Conservation (phyloP, 2,113 vertebrate species). For the Xiphophorus couchianus region DNA sequence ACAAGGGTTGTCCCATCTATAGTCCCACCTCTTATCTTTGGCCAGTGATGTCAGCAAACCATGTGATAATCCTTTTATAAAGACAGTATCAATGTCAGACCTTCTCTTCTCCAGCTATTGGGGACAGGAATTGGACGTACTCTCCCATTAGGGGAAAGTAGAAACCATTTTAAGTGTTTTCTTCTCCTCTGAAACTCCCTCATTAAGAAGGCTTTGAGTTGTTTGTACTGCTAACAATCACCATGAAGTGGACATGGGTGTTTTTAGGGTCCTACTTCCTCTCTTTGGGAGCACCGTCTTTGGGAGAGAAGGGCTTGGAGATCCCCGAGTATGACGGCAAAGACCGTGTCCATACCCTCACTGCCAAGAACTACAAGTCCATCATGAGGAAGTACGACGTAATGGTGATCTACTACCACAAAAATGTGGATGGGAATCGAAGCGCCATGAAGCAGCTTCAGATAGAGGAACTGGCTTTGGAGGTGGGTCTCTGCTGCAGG, state of each 20-base stretch:
- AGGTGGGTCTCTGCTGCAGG: conserved; percentile 81
- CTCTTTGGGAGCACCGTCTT: conserved; percentile 66
- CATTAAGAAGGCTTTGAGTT: conserved; percentile 31
- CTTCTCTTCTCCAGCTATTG: conserved; percentile 73
- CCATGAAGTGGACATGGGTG: conserved; percentile 82
- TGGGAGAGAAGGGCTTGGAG: conserved; percentile 84
- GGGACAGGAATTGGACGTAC: conserved; percentile 64
- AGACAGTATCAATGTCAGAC: conserved; percentile 43
- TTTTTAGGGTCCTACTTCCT: conserved; percentile 75
- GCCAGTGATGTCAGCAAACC: conserved; percentile 49
- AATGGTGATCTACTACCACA: conserved; percentile 91
- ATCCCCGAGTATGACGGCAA: conserved; percentile 89
- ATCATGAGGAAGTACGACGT: conserved; percentile 91
- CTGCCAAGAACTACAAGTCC: conserved; percentile 88
- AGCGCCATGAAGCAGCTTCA: conserved; percentile 86
- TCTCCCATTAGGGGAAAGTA: conserved; percentile 66
- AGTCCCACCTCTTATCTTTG: conserved; percentile 37
- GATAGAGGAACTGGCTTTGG: conserved; percentile 89
- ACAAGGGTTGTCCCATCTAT: conserved; percentile 4
- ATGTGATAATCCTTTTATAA: conserved; percentile 67
- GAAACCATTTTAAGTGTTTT: conserved; percentile 17
- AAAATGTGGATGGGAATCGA: conserved; percentile 82
- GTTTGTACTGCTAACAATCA: conserved; percentile 8
- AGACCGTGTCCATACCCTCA: conserved; percentile 87
- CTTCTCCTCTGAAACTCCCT: neutral